A percentile compares a stretch with the other conserved stretches of the same genome.
Conservation (phyloP, 2,797 vertebrate species). For the Glossophaga mutica region DNA sequence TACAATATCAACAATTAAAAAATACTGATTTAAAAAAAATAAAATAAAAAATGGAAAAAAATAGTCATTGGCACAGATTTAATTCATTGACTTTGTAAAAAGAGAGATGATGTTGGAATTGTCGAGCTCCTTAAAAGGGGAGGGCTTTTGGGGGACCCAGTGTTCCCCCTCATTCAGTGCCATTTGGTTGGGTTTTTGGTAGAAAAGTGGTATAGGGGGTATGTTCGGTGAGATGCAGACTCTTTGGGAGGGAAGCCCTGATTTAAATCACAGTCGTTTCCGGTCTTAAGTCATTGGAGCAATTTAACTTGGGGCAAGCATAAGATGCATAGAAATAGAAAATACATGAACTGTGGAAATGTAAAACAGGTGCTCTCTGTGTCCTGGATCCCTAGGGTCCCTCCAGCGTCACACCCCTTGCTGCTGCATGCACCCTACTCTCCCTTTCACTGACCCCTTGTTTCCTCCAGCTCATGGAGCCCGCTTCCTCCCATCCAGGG, state of each 20-base stretch:
- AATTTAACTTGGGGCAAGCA: not conserved
- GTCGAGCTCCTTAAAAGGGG: not conserved
- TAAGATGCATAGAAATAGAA: not conserved
- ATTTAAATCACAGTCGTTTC: not conserved
- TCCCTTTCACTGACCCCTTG: not conserved
- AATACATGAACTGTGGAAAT: accelerated
- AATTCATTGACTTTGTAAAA: not conserved
- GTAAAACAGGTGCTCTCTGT: not conserved
- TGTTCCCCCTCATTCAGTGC: not conserved
- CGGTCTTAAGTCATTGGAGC: not conserved
- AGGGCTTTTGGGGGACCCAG: not conserved
- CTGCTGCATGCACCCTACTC: not conserved
- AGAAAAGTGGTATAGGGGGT: not conserved
- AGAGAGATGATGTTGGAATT: not conserved
- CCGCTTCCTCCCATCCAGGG: not conserved
- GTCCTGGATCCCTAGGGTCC: accelerated
- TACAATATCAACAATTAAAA: no score
- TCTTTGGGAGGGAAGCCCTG: not conserved
- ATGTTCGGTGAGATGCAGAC: not conserved
- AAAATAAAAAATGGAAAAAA: no score
- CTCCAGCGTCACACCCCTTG: accelerated
- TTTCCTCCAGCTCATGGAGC: not conserved
- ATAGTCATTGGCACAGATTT: not conserved
- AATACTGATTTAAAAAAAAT: no score
- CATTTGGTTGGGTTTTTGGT: not conserved